Evolutionary conservation across 2,113 vertebrate species (phyloP).

Genomic region (Callaeas wilsoni): DNA sequence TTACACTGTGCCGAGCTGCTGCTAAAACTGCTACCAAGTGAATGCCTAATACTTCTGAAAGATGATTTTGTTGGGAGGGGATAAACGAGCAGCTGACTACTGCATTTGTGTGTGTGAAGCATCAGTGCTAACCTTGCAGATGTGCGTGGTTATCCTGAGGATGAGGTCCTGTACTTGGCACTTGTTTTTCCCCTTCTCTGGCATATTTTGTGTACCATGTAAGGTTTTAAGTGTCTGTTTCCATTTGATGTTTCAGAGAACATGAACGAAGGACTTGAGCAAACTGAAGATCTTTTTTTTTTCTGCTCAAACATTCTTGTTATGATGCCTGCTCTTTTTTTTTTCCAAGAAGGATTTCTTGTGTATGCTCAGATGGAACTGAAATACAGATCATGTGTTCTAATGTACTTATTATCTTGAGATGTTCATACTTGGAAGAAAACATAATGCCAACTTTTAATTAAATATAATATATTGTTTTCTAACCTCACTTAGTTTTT

Average conservation of each 20-base stretch:
- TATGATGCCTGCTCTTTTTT: background rate
- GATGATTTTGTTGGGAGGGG: background rate
- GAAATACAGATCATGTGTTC: background rate
- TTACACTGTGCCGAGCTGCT: background rate
- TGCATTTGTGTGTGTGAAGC: background rate
- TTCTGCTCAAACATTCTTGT: background rate
- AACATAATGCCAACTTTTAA: background rate
- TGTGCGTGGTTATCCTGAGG: background rate
- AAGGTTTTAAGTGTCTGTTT: background rate
- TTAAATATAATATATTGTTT: constrained; percentile 50
- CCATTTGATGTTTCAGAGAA: background rate
- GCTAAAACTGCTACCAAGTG: background rate
- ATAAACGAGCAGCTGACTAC: background rate
- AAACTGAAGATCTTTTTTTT: background rate
- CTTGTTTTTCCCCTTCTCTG: background rate
- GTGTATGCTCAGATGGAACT: background rate
- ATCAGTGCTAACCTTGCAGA: background rate
- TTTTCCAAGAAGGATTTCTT: background rate
- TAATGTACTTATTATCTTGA: background rate
- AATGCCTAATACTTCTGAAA: background rate
- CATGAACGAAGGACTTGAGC: background rate
- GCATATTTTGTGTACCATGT: background rate
- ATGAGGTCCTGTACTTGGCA: background rate
- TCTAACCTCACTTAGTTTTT: constrained; percentile 21
- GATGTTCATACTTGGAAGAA: background rate